Base-by-base conservation (phyloP, 2,797 vertebrate species). In the Lerista edwardsae region DNA sequence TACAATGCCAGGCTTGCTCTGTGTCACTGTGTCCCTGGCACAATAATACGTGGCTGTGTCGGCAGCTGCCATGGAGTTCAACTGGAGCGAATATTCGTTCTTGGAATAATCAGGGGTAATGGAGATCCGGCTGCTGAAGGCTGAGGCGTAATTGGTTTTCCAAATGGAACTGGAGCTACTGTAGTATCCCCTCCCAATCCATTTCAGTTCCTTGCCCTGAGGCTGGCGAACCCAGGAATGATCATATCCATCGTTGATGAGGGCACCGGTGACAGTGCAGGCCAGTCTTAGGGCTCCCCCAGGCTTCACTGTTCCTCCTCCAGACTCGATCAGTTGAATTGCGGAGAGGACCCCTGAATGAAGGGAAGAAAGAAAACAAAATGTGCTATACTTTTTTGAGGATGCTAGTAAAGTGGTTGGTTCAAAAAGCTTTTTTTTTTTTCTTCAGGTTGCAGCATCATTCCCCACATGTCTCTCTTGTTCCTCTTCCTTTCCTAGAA, bases 161-260 rank as follows among this genome's bases (percentile, higher is more conserved):
- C 67, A 36, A 17, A 6, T 1, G 1, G 29, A 36, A 29, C 0
- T 1, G 0, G 27, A 34, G 19, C 1, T 0, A 11, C 39, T 14
- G 8, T 57, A 14, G 1, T 62, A 34, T 31, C 51, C 51, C 25
- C 0, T 0, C 1, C 10, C 55, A 4, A 84, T 14, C 65, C 75
- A 84, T 47, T 84, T 39, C 21, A 84, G 17, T 7, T 75, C 57
- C 36, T 74, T 82, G 7, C 34, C 47, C 25, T 8, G 31, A n/a
- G 34, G 3, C 2, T 69, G 79, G 10, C 51, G 47, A 51, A 80
- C 7, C 79, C 79, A 80, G 3, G 21, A 0, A 31, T 67, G 71
- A 3, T 0, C 0, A n/a, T 29, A 6, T 2, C 1, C 0, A 39
- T 34, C 69, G 39, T 14, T 19, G 51, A 71, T 69, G 51, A 51